phyloP scores from a whole-genome alignment of 2,113 vertebrate species.

The Siphamia tubifer region DNA sequence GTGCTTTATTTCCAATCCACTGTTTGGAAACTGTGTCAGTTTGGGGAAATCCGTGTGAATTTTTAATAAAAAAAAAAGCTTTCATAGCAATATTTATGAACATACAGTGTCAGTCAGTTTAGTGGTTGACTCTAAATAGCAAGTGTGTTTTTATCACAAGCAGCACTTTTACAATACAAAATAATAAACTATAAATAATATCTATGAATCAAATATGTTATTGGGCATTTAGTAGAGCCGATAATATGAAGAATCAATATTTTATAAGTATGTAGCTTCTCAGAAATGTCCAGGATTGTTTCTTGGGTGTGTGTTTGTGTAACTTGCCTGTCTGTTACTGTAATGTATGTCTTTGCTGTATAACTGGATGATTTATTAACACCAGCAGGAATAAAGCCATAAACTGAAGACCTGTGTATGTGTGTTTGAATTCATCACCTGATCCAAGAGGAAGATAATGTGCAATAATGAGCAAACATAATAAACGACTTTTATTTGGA shows the following conservation, averaged over 20 bases:
- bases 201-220: neutral
- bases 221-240: neutral
- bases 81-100: neutral
- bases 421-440: constrained; percentile 29
- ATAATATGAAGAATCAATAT: neutral
- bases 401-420: constrained; percentile 51
- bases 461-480: too few species aligned
- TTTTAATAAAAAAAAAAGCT: neutral
- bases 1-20: too few species aligned
- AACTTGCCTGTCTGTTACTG: neutral
- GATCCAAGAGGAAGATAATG: too few species aligned
- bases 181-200: neutral
- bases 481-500: too few species aligned
- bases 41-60: neutral
- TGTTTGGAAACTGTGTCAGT: neutral
- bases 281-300: constrained; percentile 4
- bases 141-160: constrained; percentile 1
- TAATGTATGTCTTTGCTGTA: constrained; percentile 33
- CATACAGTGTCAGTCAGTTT: neutral
- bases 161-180: neutral
- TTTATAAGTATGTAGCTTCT: neutral
- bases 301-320: constrained; percentile 13
- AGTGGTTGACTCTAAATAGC: neutral
- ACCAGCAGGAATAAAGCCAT: constrained; percentile 82
- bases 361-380: constrained; percentile 21